Evolutionary conservation across 2,113 vertebrate genomes (phyloP).

Genomic region (Daphoenositta chrysoptera): DNA sequence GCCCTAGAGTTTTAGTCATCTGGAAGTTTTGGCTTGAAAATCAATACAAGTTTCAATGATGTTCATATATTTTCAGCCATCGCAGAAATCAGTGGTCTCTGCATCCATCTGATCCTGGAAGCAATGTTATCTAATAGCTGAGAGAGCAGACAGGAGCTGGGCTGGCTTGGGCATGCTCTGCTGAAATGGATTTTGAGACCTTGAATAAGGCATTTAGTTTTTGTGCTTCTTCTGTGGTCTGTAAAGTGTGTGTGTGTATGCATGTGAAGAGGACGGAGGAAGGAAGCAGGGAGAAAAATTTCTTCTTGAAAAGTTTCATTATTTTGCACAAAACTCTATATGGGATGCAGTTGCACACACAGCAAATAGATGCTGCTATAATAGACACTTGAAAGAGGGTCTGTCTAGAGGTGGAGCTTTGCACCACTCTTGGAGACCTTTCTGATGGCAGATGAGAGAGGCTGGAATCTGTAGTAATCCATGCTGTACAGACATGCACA

Average conservation of each 20-base stretch:
- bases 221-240: not conserved
- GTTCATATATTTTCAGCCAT: constrained; percentile 9
- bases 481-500: not conserved
- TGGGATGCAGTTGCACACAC: not conserved
- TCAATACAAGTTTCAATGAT: constrained; percentile 40
- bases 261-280: not conserved
- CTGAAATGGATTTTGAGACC: not conserved
- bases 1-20: constrained; percentile 39
- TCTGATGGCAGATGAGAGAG: not conserved
- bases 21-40: constrained; percentile 39
- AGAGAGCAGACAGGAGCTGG: not conserved
- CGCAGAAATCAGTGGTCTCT: not conserved
- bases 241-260: not conserved
- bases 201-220: not conserved
- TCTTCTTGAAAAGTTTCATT: not conserved
- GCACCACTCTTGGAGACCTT: not conserved
- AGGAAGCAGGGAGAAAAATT: not conserved
- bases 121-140: not conserved
- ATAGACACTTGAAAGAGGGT: not conserved
- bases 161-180: not conserved
- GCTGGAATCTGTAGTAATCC: not conserved
- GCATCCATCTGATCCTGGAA: not conserved
- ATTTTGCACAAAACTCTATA: not conserved
- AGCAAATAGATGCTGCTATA: not conserved
- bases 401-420: not conserved